Base-by-base conservation (phyloP, 37 sponge, comb jelly and placozoan species). In the Halisarca cf. caerulea region DNA sequence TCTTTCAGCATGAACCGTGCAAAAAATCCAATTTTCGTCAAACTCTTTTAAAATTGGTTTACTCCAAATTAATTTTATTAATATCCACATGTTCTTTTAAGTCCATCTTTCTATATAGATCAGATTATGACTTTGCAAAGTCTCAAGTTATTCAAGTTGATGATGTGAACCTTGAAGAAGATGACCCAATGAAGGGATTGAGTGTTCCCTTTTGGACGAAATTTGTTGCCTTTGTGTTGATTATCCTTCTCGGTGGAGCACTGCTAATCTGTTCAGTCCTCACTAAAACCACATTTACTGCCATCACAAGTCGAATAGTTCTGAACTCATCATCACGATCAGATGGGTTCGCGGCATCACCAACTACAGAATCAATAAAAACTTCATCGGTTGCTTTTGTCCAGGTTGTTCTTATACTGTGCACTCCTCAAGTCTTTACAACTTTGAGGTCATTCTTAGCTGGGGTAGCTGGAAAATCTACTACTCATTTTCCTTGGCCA, bases 401-500 rank as follows among this genome's bases (percentile, higher is more conserved):
- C 17, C 88, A 86, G 83, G 79, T 95, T 18, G 36, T 92, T 27
- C 47, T 95, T 21, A 62, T 89, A 4, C 2, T 95, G 42, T 36
- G 92, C 55, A 40, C 92, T 11, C 96, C 96, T 5, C 80, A 92
- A 39, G 24, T 58, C 21, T 7, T 95, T n/a, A 83, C 86, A 0
- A 80, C 85, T 27, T 30, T 85, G 14, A 86, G 92, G 0, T 81
- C 86, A 32, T 37, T 89, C 18, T 62, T 89, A 3, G 57, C 66
- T 53, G 96, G 96, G 55, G 74, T 92, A 0, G 32, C 88, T 36
- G 85, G 86, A 27, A 94, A 94, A 71, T 80, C 85, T 37, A 54
- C 24, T 0, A 82, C 53, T 3, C 39, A 64, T 11, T 90, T 45
- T 59, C 96, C 96, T 14, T 95, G 96, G 96, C 96, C 96, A 2